A percentile compares a stretch with the other conserved stretches of the same genome.
These are phyloP conservation scores for Limnodromus scolopaceus DNA, from an alignment of 2,797 vertebrate genomes.

Conservation along the genomic window DNA sequence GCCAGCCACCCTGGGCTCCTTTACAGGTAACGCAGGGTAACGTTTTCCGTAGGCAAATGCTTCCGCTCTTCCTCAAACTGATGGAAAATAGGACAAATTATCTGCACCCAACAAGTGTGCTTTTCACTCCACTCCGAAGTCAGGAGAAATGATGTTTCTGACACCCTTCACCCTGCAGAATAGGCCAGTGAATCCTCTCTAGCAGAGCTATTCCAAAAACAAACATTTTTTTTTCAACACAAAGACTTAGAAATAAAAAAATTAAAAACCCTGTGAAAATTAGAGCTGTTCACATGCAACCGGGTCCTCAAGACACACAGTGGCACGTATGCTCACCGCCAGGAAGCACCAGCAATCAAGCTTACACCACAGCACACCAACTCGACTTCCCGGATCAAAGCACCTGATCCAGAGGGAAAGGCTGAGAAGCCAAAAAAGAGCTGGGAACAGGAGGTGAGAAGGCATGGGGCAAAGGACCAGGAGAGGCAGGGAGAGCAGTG, in stretches of 20 bases:
- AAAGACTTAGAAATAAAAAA: not conserved
- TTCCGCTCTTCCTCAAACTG: not conserved
- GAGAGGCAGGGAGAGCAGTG: not conserved
- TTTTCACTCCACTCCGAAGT: not conserved
- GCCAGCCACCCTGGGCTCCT: not conserved
- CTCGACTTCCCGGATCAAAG: not conserved
- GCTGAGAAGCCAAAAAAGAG: not conserved
- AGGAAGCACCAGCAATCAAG: not conserved
- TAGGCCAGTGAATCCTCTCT: not conserved
- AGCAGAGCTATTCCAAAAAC: not conserved
- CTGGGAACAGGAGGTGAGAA: not conserved
- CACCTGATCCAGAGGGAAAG: not conserved
- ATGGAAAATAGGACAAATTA: not conserved
- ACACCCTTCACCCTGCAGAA: not conserved
- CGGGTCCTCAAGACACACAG: not conserved
- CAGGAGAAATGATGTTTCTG: not conserved
- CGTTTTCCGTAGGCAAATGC: not conserved
- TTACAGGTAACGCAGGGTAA: not conserved
- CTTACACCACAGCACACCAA: not conserved
- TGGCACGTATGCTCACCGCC: rapidly evolving
- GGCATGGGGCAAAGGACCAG: not conserved
- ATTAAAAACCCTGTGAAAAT: not conserved
- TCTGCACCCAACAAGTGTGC: not conserved
- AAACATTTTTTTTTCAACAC: not conserved
- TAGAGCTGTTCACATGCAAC: not conserved